A percentile compares a stretch with the other conserved stretches of the same genome.
These are phyloP conservation scores for Porites lobata DNA, from an alignment of 92 coral and sea anemone genomes.

Conservation along the genomic window DNA sequence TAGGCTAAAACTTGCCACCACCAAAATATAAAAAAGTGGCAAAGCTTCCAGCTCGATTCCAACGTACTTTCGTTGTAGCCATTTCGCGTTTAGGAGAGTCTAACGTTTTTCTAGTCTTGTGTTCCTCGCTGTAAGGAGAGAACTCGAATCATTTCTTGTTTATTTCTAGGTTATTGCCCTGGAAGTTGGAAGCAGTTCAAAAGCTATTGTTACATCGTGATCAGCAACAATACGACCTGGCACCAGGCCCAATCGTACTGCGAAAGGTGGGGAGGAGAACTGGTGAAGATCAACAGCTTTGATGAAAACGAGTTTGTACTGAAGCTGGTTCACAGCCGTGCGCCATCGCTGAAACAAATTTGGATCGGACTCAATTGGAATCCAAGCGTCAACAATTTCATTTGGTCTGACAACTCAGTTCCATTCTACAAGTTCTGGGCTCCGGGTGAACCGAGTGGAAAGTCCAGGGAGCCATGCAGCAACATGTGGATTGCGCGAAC, in stretches of 20 bases:
- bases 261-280: neutral
- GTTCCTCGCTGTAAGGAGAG: too few relatives aligned
- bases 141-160: too few relatives aligned
- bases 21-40: too few relatives aligned
- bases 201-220: neutral
- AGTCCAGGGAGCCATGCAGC: neutral
- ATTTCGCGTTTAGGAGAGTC: too few relatives aligned
- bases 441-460: too few relatives aligned
- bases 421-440: too few relatives aligned
- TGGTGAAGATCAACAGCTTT: neutral
- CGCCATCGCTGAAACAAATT: neutral
- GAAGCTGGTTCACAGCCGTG: neutral
- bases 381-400: too few relatives aligned
- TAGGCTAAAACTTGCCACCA: too few relatives aligned
- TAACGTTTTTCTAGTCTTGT: too few relatives aligned
- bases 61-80: too few relatives aligned
- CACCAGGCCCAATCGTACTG: neutral
- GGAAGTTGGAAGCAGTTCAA: neutral
- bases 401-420: too few relatives aligned
- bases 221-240: neutral
- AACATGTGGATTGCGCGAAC: neutral
- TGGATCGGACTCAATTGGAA: neutral
- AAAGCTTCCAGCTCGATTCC: too few relatives aligned
- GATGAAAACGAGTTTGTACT: neutral
- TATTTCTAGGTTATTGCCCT: neutral